These are phyloP conservation scores for Toxotes jaculatrix DNA, from an alignment of 2,113 vertebrate genomes.

Conservation along the genomic window DNA sequence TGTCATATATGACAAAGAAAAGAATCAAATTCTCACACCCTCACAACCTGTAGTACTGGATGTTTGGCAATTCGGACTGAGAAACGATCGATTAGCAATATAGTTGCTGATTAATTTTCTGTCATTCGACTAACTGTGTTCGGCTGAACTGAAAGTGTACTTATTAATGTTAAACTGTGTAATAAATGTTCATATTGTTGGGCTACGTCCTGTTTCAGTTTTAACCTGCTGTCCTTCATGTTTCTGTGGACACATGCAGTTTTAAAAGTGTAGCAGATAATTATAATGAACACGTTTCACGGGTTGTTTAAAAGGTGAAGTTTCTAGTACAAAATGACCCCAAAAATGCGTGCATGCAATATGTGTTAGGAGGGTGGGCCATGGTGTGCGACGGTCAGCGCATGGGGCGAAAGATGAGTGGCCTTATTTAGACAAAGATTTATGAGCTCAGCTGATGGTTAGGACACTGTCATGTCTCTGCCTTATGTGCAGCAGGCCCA, in stretches of 20 bases:
- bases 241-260: neutral
- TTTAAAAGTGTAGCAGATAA: neutral
- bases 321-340: neutral
- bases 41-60: neutral
- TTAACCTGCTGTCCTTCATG: neutral
- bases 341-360: neutral
- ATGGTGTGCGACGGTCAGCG: slow-evolving; percentile 22
- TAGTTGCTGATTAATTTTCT: neutral
- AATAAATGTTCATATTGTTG: too few relatives aligned
- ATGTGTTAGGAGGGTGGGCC: neutral
- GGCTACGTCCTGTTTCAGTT: neutral
- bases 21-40: neutral
- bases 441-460: slow-evolving; percentile 70
- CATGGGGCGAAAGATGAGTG: slow-evolving; percentile 49
- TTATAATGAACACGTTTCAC: neutral
- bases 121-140: neutral
- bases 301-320: neutral
- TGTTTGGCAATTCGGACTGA: neutral
- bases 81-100: neutral
- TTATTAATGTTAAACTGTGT: neutral
- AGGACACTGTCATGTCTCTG: slow-evolving; percentile 73
- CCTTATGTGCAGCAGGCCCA: slow-evolving; percentile 65
- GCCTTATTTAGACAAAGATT: slow-evolving; percentile 73
- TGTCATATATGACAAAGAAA: too few relatives aligned
- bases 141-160: neutral